These are phyloP conservation scores for Calosoma granatense DNA, from an alignment of 1,140 invertebrate genomes.

Conservation along the genomic window DNA sequence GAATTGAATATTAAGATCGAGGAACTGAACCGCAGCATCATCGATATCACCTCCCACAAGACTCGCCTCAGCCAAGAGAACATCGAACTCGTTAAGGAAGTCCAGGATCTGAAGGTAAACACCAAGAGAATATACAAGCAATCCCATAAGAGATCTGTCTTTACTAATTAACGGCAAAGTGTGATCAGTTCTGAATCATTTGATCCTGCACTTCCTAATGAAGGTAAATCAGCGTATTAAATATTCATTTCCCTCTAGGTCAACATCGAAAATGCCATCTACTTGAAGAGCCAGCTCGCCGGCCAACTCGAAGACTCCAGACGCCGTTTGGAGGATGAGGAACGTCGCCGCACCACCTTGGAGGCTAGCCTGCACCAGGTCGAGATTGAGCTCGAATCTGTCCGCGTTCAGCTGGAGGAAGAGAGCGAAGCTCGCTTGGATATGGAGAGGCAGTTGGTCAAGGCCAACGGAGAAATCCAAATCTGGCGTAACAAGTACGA, in stretches of 20 bases:
- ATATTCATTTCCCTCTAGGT: slow-evolving; percentile 41
- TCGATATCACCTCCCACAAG: slow-evolving; percentile 88
- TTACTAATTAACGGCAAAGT: neutral
- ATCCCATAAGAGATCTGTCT: neutral
- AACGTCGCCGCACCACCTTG: slow-evolving; percentile 78
- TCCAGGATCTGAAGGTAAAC: slow-evolving; percentile 82
- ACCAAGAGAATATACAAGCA: too few relatives aligned
- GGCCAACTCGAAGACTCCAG: slow-evolving; percentile 88
- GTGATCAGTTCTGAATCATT: too few relatives aligned
- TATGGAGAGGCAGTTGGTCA: slow-evolving; percentile 87
- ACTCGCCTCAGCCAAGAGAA: slow-evolving; percentile 83
- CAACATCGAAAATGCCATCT: slow-evolving; percentile 82
- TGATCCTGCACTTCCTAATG: neutral
- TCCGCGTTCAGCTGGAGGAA: slow-evolving; percentile 88
- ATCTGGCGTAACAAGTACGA: slow-evolving; percentile 90
- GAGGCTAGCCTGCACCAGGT: slow-evolving; percentile 82
- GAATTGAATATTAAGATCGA: slow-evolving; percentile 91
- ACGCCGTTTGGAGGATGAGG: slow-evolving; percentile 89
- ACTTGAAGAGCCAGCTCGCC: slow-evolving; percentile 77
- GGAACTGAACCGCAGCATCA: slow-evolving; percentile 87
- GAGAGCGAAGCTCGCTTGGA: slow-evolving; percentile 91
- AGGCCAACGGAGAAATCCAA: slow-evolving; percentile 77
- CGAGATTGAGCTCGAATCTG: slow-evolving; percentile 85
- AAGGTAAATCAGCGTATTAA: neutral
- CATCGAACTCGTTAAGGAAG: slow-evolving; percentile 86